A percentile compares a stretch with the other conserved stretches of the same genome.
These are phyloP conservation scores for Eupithecia vulgata DNA, from an alignment of 2,888 invertebrate species.

Conservation along the genomic window DNA sequence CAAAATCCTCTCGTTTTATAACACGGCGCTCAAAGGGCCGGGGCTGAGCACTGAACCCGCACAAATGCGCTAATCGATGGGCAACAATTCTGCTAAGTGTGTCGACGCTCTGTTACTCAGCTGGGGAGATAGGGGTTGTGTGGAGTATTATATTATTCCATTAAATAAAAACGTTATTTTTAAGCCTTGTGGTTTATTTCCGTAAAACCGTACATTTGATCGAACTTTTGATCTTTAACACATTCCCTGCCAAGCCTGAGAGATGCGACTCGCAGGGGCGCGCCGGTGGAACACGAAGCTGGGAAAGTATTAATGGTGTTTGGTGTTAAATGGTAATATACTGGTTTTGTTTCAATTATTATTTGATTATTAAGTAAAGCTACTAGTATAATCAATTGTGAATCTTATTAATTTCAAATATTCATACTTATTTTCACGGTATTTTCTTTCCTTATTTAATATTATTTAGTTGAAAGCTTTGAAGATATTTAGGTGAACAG, in stretches of 20 bases:
- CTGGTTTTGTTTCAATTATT: no score
- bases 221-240: not conserved
- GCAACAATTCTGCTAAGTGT: conserved; percentile 67
- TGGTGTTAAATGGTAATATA: no score
- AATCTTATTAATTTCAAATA: no score
- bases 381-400: no score
- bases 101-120: conserved; percentile 52
- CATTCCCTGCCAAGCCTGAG: no score
- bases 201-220: not conserved
- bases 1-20: not conserved
- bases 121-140: not conserved
- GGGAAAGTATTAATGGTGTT: no score
- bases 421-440: no score
- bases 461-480: no score
- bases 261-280: no score
- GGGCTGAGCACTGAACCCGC: conserved; percentile 63
- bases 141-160: not conserved
- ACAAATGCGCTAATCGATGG: conserved; percentile 72
- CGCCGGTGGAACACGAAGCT: no score
- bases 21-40: conserved; percentile 48
- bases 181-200: not conserved
- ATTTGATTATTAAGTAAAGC: not conserved
- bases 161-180: not conserved
- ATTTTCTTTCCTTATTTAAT: no score
- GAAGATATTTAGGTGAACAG: no score